Evolutionary conservation across 2,888 invertebrate genomes (phyloP).

Genomic region (Netelia inedita): DNA sequence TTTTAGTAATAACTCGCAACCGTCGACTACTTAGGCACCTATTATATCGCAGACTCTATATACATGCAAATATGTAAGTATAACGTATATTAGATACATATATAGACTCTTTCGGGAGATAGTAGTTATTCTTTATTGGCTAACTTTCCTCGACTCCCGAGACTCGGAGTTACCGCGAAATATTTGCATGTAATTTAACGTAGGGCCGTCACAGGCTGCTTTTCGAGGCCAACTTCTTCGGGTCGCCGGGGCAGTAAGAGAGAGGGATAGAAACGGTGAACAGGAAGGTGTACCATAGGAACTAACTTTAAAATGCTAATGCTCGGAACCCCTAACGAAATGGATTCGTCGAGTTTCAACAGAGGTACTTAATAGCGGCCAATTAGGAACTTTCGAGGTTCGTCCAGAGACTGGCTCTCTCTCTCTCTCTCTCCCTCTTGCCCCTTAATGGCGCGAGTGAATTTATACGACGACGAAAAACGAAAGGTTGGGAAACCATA

Average conservation of each 20-base stretch:
- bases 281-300: conserved; percentile 59
- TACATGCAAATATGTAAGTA: background rate
- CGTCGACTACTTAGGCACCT: background rate
- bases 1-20: conserved; percentile 13
- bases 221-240: conserved; percentile 64
- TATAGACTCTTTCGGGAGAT: conserved; percentile 29
- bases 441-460: conserved; percentile 45
- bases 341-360: conserved; percentile 69
- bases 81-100: background rate
- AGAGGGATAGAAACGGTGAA: background rate
- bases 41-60: background rate
- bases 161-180: conserved; percentile 64
- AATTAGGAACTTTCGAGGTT: conserved; percentile 79
- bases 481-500: conserved; percentile 1
- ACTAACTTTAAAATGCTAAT: conserved; percentile 78
- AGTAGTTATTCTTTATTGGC: conserved; percentile 58
- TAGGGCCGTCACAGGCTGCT: conserved; percentile 27
- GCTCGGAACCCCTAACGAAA: conserved; percentile 50
- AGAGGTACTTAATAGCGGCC: conserved; percentile 78
- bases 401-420: conserved; percentile 63
- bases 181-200: conserved; percentile 72
- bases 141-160: conserved; percentile 55
- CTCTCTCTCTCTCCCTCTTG: conserved; percentile 15
- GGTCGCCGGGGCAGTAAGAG: conserved; percentile 5
- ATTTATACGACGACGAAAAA: conserved; percentile 47